Evolutionary conservation across 2,888 invertebrate genomes (phyloP).

Genomic region (Rapana venosa): DNA sequence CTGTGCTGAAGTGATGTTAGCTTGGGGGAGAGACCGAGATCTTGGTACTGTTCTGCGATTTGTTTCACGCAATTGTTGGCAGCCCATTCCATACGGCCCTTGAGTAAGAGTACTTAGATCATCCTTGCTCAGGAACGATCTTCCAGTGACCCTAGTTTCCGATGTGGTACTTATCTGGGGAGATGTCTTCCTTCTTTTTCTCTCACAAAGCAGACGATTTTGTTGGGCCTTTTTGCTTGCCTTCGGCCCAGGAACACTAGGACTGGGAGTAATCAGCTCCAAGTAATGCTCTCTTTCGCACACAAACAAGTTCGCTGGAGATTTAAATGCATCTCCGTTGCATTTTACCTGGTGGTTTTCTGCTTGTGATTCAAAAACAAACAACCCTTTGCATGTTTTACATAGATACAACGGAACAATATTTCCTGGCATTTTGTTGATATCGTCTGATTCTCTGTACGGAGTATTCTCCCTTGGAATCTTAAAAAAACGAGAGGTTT

Average conservation of each 20-base stretch:
- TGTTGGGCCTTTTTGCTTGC: slow-evolving; percentile 2
- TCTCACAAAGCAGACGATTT: slow-evolving; percentile 11
- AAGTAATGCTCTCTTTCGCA: slow-evolving; percentile 41
- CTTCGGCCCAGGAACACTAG: slow-evolving; percentile 9
- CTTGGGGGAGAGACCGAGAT: slow-evolving; percentile 5
- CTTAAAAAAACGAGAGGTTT: not conserved
- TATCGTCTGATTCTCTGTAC: no score
- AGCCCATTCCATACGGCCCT: not conserved
- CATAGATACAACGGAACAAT: slow-evolving; percentile 30
- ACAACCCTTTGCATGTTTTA: slow-evolving; percentile 37
- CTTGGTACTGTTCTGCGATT: not conserved
- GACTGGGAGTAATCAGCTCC: slow-evolving; percentile 26
- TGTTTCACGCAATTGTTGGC: not conserved
- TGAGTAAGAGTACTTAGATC: slow-evolving; percentile 15
- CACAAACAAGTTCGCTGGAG: slow-evolving; percentile 39
- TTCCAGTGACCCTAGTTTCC: not conserved
- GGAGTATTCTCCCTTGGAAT: slow-evolving; percentile 21
- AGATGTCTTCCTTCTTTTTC: slow-evolving; percentile 28
- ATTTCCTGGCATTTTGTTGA: slow-evolving; percentile 24
- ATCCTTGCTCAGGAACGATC: slow-evolving; percentile 21
- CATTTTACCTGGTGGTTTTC: slow-evolving; percentile 28
- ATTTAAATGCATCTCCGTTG: slow-evolving; percentile 41
- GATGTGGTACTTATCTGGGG: not conserved
- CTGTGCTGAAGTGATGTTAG: not conserved
- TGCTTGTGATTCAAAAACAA: slow-evolving; percentile 20